Percentiles rank a stretch among this genome's conserved stretches.
These are phyloP conservation scores for Acropternis orthonyx DNA, from an alignment of 2,797 vertebrate species.

Conservation along the genomic window DNA sequence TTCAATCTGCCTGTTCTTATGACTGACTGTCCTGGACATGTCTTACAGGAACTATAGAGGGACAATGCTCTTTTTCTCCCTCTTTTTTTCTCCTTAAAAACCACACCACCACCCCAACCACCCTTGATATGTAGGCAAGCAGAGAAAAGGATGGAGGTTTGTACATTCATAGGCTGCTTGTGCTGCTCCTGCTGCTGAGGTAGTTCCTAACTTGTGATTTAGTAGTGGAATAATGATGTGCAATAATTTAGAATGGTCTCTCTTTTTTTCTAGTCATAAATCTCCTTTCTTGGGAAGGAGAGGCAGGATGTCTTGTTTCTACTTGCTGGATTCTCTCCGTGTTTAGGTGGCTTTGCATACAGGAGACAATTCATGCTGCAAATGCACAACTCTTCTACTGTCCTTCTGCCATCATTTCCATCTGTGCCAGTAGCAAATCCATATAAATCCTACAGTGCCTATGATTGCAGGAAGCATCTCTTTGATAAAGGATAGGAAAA, in stretches of 20 bases:
- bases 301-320: neutral
- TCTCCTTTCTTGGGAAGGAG: neutral
- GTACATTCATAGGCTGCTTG: neutral
- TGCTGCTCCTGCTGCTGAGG: neutral
- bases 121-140: neutral
- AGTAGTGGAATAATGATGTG: neutral
- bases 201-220: neutral
- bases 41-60: neutral
- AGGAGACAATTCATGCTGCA: neutral
- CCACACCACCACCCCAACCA: neutral
- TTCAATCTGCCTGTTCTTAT: neutral
- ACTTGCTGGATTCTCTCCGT: neutral
- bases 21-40: neutral
- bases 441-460: neutral
- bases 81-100: neutral
- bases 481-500: neutral
- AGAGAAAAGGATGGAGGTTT: neutral
- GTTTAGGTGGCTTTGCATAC: neutral
- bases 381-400: neutral
- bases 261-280: neutral
- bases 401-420: neutral
- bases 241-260: neutral
- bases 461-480: neutral
- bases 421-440: neutral
- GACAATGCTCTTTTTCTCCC: neutral